Base-by-base conservation (phyloP, 2,797 vertebrate species). In the Neopelma chrysocephalum region DNA sequence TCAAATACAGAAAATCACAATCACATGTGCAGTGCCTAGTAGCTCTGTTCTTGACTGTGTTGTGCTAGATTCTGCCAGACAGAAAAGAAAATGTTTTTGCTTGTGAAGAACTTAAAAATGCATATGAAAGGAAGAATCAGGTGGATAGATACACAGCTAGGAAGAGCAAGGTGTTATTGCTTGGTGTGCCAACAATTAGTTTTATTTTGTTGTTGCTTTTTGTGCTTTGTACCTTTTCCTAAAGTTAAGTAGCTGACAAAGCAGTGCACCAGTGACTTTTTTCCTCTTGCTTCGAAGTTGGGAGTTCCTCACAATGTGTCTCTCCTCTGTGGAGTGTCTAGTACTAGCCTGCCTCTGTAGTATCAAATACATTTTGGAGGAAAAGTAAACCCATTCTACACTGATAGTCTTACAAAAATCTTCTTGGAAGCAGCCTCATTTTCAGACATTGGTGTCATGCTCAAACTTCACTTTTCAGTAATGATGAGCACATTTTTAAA, bases 1-100 rank as follows among this genome's bases (percentile, higher is more conserved):
- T 91, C 15, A 87, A 78, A 70, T 91, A 92, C 54, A 87, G 87
- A 88, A 91, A 79, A 84, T 76, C 80, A 62, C 51, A 48, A 3
- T 92, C 79, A 43, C 2, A 1, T 64, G 60, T 64, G 23, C 85
- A 69, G 36, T 58, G 51, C 36, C 47, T 87, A 6, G 18, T 87
- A 94, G 29, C 23, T 75, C n/a, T 75, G 10, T 32, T 95, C 57
- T 78, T 86, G 54, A 69, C 34, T 81, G 3, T 34, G 21, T 79
- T 76, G 19, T 94, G 66, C 66, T 94, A 66, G 83, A 65, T 86
- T 64, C 77, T 79, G 62, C 82, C 43, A 78, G 56, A 89, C 27
- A 65, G 42, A 57, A 82, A 68, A 93, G 22, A 88, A 91, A 68
- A 43, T 42, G 3, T 43, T 89, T n/a, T 56, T 84, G 32, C 48